Base-by-base conservation (phyloP, 1,140 invertebrate genomes). In the Dysdera silvatica region DNA sequence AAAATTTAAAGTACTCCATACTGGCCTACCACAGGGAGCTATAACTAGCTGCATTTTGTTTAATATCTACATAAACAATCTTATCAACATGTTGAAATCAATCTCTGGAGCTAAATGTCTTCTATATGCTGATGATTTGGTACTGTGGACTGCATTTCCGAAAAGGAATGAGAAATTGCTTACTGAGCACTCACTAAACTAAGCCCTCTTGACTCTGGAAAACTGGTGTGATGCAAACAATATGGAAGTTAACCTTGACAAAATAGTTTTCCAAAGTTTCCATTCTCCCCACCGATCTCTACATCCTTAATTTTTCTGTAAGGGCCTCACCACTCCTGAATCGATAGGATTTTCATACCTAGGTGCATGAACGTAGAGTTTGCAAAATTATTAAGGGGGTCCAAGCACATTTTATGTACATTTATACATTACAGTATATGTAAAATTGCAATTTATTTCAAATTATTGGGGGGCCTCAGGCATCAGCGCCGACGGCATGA, bases 41-140 rank as follows among this genome's bases (percentile, higher is more conserved):
- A 35, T 35, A 24, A 43, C 7, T 2, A 48, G 26, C 23, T 53
- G 35, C 12, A 18, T 40, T 24, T 28, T 40, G 8, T 60, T 37
- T 26, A 51, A 49, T 1, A 60, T 51, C 7, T 61, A 61, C 31
- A 61, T 43, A n/a, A 61, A 61, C 43, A 48, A 61, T 28, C 24
- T 61, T 14, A 29, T 61, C 48, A n/a, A 20, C 14, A 53, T 24
- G 16, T 6, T 49, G 43, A 53, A 7, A 32, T 8, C 37, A 14
- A 32, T 32, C 32, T 16, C 24, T 32, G 47, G 41, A 16, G 35
- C 37, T 1, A 53, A 40, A 45, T 41, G 35, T 20, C 26, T 61
- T 5, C 20, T 51, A 41, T 61, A 61, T 16, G 59, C 59, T 14
- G 59, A 61, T 49, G 48, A 53, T 28, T n/a, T 53, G 26, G 48